Percentiles rank a stretch among this genome's conserved stretches.
Evolutionary conservation across 2,888 invertebrate genomes (phyloP).

Genomic region (Diaperis boleti): DNA sequence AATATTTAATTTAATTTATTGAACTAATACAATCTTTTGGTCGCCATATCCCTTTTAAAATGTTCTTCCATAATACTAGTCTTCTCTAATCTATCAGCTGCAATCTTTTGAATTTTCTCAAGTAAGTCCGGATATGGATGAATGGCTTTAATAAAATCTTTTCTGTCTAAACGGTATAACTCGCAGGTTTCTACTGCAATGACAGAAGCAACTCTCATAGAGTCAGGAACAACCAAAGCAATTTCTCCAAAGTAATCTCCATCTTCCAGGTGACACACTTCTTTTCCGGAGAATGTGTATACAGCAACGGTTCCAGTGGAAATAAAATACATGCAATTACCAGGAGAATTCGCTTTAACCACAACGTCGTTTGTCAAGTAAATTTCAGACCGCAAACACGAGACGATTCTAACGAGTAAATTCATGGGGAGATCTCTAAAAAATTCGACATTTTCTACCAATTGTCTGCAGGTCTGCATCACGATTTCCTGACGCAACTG

Average conservation of each 20-base stretch:
- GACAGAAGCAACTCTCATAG: constrained; percentile 62
- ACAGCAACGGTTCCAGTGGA: constrained; percentile 70
- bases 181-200: constrained; percentile 65
- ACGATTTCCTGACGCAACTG: constrained; percentile 67
- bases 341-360: constrained; percentile 67
- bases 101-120: constrained; percentile 66
- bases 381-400: constrained; percentile 67
- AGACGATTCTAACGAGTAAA: constrained; percentile 68
- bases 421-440: constrained; percentile 68
- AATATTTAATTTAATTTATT: constrained; percentile 2
- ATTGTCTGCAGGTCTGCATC: constrained; percentile 69
- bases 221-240: constrained; percentile 63
- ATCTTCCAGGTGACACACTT: constrained; percentile 70
- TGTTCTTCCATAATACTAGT: constrained; percentile 67
- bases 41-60: constrained; percentile 42
- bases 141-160: constrained; percentile 64
- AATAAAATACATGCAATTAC: constrained; percentile 72
- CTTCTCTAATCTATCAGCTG: constrained; percentile 68
- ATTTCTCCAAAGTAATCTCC: constrained; percentile 70
- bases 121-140: constrained; percentile 66
- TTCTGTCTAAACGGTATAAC: constrained; percentile 63
- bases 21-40: constrained; percentile 15
- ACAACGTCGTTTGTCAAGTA: constrained; percentile 70
- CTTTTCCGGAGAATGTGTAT: constrained; percentile 67
- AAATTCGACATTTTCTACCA: constrained; percentile 70